Base-by-base conservation (phyloP, 2,113 vertebrate species). In the Erinaceus europaeus region DNA sequence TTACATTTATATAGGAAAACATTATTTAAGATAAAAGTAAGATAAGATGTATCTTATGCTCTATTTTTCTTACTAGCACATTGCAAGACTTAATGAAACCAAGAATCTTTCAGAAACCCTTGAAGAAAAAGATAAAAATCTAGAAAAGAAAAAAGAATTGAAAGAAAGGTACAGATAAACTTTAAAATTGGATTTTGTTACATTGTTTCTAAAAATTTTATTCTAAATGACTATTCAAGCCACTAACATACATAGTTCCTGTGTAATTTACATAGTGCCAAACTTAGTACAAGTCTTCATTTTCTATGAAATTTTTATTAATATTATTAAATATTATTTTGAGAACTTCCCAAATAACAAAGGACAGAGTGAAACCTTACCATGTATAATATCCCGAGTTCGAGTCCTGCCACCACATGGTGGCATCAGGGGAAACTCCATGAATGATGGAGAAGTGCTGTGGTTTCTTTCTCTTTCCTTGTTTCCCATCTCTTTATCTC, bases 131-230 rank as follows among this genome's bases (percentile, higher is more conserved):
- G 94, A 8, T 42, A 93, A 91, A 93, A 91, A 84, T 89, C 27
- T 53, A 59, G 95, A 96, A 90, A 95, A 95, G 46, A 83, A 36
- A 90, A 94, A 95, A 69, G 90, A 95, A 17, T 93, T 94, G 75
- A 94, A 97, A 93, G 94, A 96, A 95, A 97, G 96, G 96, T 97
- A 96, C 94, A 96, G 94, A 95, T 97, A 93, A 44, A 61, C 5
- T 90, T 94, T 80, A 90, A 89, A 89, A 88, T 82, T 80, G 3
- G 17, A 53, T 88, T 67, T 86, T 73, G 84, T 78, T 89, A 84
- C 46, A 74, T 15, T 88, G 9, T n/a, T 62, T 91, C 57, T 84
- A 82, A 84, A n/a, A 71, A 50, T 86, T 83, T 88, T 12, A 86
- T 82, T 87, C 29, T 81, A 6, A 78, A 76, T 62, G n/a, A 79